These are phyloP conservation scores for Megaustenia siamemsis DNA, from an alignment of 2,888 invertebrate species.

Conservation along the genomic window DNA sequence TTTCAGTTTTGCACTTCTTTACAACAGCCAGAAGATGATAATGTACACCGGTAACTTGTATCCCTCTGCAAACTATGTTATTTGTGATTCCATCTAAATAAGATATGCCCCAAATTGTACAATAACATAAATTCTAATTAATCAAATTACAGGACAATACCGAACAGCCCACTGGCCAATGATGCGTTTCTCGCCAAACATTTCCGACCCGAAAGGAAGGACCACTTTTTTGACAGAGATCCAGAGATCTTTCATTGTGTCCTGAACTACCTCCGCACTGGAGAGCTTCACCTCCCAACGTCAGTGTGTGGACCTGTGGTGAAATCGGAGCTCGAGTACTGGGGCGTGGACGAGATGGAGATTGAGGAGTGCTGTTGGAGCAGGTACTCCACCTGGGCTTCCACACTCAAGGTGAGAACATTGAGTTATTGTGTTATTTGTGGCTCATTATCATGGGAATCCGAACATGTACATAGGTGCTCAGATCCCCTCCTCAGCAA, in stretches of 20 bases:
- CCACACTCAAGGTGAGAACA: conserved; percentile 62
- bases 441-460: too few relatives aligned
- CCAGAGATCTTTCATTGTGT: conserved; percentile 61
- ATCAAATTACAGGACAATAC: conserved; percentile 47
- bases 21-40: too few relatives aligned
- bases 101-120: too few relatives aligned
- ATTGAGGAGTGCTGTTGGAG: conserved; percentile 79
- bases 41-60: too few relatives aligned
- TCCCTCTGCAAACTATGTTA: too few relatives aligned
- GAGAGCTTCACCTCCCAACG: conserved; percentile 62
- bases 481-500: too few relatives aligned
- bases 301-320: conserved; percentile 61
- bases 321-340: conserved; percentile 75
- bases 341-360: conserved; percentile 77
- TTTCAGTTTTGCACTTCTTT: too few relatives aligned
- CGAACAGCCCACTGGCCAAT: conserved; percentile 57
- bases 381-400: conserved; percentile 75
- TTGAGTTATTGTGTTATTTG: too few relatives aligned
- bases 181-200: conserved; percentile 56
- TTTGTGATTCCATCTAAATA: too few relatives aligned
- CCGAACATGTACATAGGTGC: too few relatives aligned
- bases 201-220: conserved; percentile 53
- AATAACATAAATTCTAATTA: neutral
- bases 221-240: conserved; percentile 64
- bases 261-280: conserved; percentile 62